Conservation (phyloP, 53 echinoderm and acorn worm species). For the Pentamera pediparva region DNA sequence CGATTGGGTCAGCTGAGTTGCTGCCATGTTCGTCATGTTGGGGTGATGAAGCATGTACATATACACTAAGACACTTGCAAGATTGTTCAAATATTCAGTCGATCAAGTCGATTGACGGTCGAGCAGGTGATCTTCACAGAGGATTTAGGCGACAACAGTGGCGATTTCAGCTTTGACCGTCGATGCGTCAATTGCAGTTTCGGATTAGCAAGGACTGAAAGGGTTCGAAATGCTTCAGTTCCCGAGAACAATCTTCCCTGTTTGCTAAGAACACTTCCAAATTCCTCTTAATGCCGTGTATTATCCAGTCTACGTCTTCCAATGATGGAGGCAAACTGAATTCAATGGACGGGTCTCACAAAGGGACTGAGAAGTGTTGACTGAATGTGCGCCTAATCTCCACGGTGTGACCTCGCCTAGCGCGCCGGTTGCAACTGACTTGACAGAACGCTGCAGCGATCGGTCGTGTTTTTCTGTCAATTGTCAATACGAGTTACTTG, state of each 20-base stretch:
- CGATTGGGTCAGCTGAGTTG: constrained; percentile 76
- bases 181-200: too few relatives aligned
- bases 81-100: constrained; percentile 16
- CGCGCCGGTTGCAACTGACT: constrained; percentile 30
- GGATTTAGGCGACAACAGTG: too few relatives aligned
- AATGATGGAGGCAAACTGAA: constrained; percentile 13
- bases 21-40: constrained; percentile 99
- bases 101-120: too few relatives aligned
- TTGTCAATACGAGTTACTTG: constrained; percentile 34
- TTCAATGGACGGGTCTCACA: constrained; percentile 28
- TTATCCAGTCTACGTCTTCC: constrained; percentile 10
- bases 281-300: neutral
- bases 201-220: too few relatives aligned
- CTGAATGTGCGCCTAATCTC: too few relatives aligned
- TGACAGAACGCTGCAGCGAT: constrained; percentile 24
- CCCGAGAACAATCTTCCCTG: too few relatives aligned
- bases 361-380: too few relatives aligned
- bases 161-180: too few relatives aligned
- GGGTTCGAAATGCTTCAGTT: too few relatives aligned
- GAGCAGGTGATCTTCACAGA: too few relatives aligned
- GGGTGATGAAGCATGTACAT: constrained; percentile 46
- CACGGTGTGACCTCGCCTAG: constrained; percentile 23
- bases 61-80: constrained; percentile 34
- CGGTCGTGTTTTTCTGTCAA: constrained; percentile 26
- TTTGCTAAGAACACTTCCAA: neutral